Conservation (phyloP, 2,113 vertebrate species). For the Hippocampus abdominalis region DNA sequence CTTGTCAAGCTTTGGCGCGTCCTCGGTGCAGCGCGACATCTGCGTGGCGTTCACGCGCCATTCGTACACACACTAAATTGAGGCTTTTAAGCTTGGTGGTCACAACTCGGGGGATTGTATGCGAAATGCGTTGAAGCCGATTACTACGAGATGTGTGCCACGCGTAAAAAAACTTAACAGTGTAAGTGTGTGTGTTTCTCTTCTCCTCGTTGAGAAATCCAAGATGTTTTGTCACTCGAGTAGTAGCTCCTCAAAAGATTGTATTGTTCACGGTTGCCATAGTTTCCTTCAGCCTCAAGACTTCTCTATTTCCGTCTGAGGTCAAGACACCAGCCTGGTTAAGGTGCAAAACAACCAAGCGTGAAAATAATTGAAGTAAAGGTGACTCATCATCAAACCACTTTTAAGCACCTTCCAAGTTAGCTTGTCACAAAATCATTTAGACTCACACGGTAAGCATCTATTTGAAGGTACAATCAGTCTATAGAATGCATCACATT, state of each 20-base stretch:
- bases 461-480: too few species aligned
- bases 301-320: not conserved
- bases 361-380: too few species aligned
- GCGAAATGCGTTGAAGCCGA: not conserved
- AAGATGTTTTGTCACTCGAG: not conserved
- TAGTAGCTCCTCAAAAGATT: not conserved
- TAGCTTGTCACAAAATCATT: too few species aligned
- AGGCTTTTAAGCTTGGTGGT: not conserved
- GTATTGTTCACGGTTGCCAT: not conserved
- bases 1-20: not conserved
- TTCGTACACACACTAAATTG: not conserved
- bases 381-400: too few species aligned
- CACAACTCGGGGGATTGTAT: not conserved
- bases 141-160: too few species aligned
- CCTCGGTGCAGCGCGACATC: not conserved
- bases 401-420: too few species aligned
- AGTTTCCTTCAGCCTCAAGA: not conserved
- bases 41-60: not conserved
- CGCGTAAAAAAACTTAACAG: too few species aligned
- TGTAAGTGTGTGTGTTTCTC: not conserved
- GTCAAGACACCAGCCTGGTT: not conserved
- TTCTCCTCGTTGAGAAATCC: not conserved
- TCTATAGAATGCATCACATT: too few species aligned
- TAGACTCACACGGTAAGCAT: not conserved
- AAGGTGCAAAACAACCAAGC: not conserved